Evolutionary conservation across 2,888 invertebrate species (phyloP), one percentile per base, ranked within the genome.

Genomic region (Chalcosyrphus nemorum): DNA sequence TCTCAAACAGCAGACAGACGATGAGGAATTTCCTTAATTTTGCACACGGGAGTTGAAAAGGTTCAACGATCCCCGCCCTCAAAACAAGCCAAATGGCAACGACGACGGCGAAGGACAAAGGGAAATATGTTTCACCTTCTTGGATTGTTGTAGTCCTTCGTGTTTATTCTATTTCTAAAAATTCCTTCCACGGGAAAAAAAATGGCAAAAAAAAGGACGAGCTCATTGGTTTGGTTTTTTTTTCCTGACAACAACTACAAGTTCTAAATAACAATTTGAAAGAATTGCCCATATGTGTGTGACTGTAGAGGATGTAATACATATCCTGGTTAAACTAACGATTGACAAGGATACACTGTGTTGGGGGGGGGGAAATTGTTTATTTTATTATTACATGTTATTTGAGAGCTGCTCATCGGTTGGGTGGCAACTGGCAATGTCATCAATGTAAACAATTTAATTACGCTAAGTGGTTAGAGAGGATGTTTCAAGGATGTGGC

Each of bases 11-110:
- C 27, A 35, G 15, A 54, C 24, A n/a, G 29, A 47, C 27, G 7
- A 70, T 57, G 43, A 71, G 75, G 54, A 81, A 56, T 76, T 59
- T 76, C 43, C 63, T 21, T 65, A 43, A 74, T 45, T 54, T 63
- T 21, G 41, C 72, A 54, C 61, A 32, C 29, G 50, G 29, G 61
- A 43, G 6, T 52, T 52, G 35, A n/a, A 38, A 54, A 61, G 41
- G 52, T 38, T 50, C 56, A 65, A 56, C 43, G 61, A 72, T 24
- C 52, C 13, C 45, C 11, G n/a, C n/a, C n/a, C n/a, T n/a, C n/a
- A n/a, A 52, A 61, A 45, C 59, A 71, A 59, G 57, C 9, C n/a
- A 71, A 19, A 6, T 4, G 27, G 9, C 9, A 41, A 15, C 7
- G 2, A 5, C 0, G 15, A 38, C 24, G 41, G 24, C n/a, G 17